Conservation (phyloP, 2,113 vertebrate species). For the Pimephales promelas region DNA sequence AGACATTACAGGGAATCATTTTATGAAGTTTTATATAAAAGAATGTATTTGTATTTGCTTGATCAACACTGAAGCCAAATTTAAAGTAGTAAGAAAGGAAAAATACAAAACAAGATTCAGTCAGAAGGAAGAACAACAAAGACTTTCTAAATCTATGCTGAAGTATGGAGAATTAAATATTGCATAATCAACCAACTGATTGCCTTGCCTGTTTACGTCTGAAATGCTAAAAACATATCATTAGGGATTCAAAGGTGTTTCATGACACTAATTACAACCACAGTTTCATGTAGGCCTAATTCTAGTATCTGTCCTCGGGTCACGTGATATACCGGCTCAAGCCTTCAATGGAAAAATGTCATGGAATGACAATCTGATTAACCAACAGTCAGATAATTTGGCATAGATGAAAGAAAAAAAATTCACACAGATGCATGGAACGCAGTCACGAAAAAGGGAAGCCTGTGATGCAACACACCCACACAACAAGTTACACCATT, state of each 20-base stretch:
- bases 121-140: not conserved
- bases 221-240: not conserved
- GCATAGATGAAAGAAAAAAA: not conserved
- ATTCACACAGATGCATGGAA: not conserved
- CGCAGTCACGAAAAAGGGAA: not conserved
- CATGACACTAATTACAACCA: not conserved
- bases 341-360: conserved; percentile 41
- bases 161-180: not conserved
- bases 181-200: not conserved
- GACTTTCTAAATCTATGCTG: not conserved
- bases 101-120: not conserved
- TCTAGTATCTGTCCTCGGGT: not conserved
- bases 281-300: not conserved
- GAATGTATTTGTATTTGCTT: not conserved
- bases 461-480: not conserved
- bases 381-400: conserved; percentile 16
- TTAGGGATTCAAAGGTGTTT: not conserved
- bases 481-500: not conserved
- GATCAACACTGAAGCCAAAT: too few relatives aligned
- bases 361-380: conserved; percentile 51
- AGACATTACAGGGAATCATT: not conserved
- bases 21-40: not conserved
- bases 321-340: not conserved
- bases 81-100: not conserved
- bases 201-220: not conserved